Conservation (phyloP, 1,140 invertebrate genomes). For the Mizuhopecten yessoensis region DNA sequence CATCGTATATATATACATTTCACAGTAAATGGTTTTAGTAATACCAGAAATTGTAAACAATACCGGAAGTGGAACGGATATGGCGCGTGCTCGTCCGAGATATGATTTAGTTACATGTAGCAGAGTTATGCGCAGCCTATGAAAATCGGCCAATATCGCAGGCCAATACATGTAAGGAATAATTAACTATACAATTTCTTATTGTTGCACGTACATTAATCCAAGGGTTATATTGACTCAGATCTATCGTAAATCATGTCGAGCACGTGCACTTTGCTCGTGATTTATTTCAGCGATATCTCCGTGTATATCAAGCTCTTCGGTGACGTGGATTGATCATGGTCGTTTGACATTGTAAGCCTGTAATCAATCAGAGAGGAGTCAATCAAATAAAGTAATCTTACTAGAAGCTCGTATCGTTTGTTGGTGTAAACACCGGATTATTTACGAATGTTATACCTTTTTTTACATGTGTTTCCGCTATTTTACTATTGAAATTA, state of each 20-base stretch:
- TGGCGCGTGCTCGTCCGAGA: no score
- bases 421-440: neutral
- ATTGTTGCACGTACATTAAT: neutral
- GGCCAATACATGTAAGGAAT: neutral
- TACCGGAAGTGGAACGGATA: no score
- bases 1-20: no score
- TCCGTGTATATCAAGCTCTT: neutral
- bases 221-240: neutral
- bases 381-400: neutral
- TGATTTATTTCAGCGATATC: neutral
- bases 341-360: constrained; percentile 21
- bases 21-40: no score
- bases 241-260: constrained; percentile 1
- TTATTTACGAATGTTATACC: neutral
- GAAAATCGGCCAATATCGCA: no score
- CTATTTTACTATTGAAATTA: neutral
- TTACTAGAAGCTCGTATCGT: neutral
- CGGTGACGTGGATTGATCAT: constrained; percentile 1
- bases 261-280: constrained; percentile 11
- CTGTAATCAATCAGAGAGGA: neutral
- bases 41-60: no score
- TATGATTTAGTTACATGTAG: no score
- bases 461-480: neutral
- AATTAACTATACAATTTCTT: neutral
- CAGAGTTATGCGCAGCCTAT: no score